Percentiles rank a stretch among this genome's conserved stretches.
These are phyloP conservation scores for Cassiopea xamachana DNA, from an alignment of 30 jellyfish, hydroid and myxozoan genomes.

Conservation along the genomic window DNA sequence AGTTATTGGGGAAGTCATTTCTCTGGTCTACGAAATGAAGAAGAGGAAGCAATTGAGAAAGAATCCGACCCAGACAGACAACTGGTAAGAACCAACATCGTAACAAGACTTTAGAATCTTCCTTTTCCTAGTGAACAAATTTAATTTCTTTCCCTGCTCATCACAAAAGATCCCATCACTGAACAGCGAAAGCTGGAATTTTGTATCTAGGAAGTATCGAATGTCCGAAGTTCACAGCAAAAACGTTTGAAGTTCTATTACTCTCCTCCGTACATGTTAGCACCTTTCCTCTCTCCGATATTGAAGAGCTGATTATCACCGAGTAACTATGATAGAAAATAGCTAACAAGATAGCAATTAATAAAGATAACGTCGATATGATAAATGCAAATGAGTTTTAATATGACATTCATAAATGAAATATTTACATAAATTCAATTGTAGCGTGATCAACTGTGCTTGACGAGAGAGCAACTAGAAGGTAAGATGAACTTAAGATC, in stretches of 20 bases:
- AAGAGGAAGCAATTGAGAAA: constrained; percentile 28
- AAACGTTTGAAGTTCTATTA: too few species aligned
- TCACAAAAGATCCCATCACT: neutral
- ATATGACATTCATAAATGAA: too few species aligned
- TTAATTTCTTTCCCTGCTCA: neutral
- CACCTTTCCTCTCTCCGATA: too few species aligned
- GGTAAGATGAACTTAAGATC: neutral
- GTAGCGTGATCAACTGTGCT: constrained; percentile 55
- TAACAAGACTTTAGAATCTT: neutral
- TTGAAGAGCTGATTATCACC: too few species aligned
- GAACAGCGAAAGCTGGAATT: neutral
- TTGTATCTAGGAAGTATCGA: neutral
- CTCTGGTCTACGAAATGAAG: constrained; percentile 25
- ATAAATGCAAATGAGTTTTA: too few species aligned
- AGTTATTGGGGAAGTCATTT: constrained; percentile 82
- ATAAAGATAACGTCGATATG: too few species aligned
- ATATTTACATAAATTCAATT: neutral
- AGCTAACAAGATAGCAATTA: too few species aligned
- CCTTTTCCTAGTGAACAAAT: neutral
- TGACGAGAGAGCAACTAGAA: constrained; percentile 59
- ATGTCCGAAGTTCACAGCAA: too few species aligned
- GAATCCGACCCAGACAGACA: constrained; percentile 35
- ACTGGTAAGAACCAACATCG: neutral
- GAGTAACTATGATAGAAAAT: too few species aligned
- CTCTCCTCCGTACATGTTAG: too few species aligned